Evolutionary conservation across 2,888 invertebrate genomes (phyloP).

Genomic region (Nephrotoma flavescens): DNA sequence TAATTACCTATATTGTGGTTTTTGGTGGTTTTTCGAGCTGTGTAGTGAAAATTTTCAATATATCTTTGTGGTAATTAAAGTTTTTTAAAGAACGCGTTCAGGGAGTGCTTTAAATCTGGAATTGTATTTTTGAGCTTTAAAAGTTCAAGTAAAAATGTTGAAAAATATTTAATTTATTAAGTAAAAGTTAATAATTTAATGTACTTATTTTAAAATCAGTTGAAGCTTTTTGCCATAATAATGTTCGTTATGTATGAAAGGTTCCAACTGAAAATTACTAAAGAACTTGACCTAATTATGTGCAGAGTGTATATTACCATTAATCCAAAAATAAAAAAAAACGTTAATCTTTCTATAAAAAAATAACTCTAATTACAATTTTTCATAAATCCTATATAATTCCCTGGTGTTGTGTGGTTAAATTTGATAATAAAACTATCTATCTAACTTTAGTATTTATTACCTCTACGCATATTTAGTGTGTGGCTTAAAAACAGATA

Average conservation of each 20-base stretch:
- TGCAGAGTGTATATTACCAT: no score
- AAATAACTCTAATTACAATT: not conserved
- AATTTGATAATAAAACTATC: not conserved
- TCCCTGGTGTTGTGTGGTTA: not conserved
- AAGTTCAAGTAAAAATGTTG: no score
- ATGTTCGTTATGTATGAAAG: no score
- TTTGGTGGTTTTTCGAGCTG: not conserved
- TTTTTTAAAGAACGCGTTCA: not conserved
- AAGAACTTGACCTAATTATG: no score
- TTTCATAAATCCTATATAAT: not conserved
- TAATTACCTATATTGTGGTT: not conserved
- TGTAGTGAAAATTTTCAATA: not conserved
- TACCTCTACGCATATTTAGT: not conserved
- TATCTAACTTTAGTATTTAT: not conserved
- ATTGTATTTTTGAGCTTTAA: no score
- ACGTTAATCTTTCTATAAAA: not conserved
- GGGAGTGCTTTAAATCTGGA: no score
- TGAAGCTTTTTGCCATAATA: no score
- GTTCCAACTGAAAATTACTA: no score
- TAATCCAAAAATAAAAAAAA: not conserved
- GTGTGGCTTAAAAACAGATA: not conserved
- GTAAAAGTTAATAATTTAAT: no score
- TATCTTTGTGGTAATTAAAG: not conserved
- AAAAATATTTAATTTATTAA: no score
- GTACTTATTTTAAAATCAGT: no score